Evolutionary conservation across 2,888 invertebrate genomes (phyloP).

Genomic region (Maniola hyperantus): DNA sequence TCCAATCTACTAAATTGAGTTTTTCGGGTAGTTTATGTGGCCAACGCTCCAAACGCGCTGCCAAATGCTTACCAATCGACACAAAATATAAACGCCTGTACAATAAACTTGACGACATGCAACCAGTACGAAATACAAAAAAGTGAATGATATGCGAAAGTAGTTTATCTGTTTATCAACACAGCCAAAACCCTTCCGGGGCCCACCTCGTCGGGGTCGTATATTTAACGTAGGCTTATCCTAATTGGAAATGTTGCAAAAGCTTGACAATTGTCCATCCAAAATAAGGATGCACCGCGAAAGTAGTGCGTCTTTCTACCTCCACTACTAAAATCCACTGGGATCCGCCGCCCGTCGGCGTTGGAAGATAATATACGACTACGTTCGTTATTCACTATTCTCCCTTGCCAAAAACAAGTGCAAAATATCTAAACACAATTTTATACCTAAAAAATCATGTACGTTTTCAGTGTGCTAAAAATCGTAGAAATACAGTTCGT

Average conservation of each 20-base stretch:
- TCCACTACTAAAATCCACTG: not conserved
- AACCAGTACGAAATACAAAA: not conserved
- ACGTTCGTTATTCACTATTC: no score
- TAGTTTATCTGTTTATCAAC: no score
- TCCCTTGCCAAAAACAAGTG: no score
- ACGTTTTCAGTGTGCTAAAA: not conserved
- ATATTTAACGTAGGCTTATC: no score
- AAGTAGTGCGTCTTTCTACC: not conserved
- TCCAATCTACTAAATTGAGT: constrained; percentile 15
- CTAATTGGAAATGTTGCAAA: no score
- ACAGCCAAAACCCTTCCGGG: no score
- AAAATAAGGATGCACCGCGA: not conserved
- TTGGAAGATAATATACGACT: no score
- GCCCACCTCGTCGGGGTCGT: no score
- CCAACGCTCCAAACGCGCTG: not conserved
- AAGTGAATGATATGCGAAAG: not conserved
- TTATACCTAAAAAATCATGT: no score
- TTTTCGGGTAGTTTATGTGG: constrained; percentile 4
- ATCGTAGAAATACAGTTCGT: not conserved
- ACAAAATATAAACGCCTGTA: constrained; percentile 2
- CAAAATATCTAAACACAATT: no score
- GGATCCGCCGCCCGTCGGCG: not conserved
- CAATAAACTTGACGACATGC: not conserved
- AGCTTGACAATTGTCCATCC: no score
- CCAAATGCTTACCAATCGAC: constrained; percentile 8